Conservation (phyloP, 2,888 invertebrate species). For the Lydus trimaculatus region DNA sequence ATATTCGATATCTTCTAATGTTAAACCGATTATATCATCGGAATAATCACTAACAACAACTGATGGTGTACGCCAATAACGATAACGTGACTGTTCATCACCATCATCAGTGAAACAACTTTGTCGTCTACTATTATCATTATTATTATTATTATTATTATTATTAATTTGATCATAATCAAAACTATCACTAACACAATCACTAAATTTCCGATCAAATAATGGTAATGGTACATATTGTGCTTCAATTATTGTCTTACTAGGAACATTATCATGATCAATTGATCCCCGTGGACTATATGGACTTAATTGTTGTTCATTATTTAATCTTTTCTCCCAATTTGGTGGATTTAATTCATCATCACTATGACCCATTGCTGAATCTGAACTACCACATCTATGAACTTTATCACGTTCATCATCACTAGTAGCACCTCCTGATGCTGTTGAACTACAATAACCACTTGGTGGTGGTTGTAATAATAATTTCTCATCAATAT, state of each 20-base stretch:
- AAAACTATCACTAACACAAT: constrained; percentile 56
- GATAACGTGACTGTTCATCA: constrained; percentile 60
- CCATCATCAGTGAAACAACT: constrained; percentile 63
- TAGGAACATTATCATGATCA: constrained; percentile 57
- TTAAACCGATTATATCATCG: constrained; percentile 70
- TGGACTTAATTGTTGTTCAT: constrained; percentile 38
- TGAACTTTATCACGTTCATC: constrained; percentile 53
- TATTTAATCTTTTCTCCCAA: constrained; percentile 37
- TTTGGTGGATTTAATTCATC: constrained; percentile 54
- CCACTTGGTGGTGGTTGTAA: constrained; percentile 55
- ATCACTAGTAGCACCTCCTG: constrained; percentile 51
- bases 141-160: constrained; percentile 16
- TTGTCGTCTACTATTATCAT: constrained; percentile 58
- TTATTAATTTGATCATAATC: constrained; percentile 39
- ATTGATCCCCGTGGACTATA: constrained; percentile 56
- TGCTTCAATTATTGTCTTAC: constrained; percentile 66
- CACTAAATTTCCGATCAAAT: constrained; percentile 61
- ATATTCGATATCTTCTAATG: constrained; percentile 68
- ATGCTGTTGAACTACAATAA: constrained; percentile 55
- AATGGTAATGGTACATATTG: constrained; percentile 63
- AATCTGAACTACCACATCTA: constrained; percentile 64
- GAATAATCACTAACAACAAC: constrained; percentile 90
- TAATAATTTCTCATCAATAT: constrained; percentile 39
- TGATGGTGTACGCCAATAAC: constrained; percentile 82
- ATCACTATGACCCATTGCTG: constrained; percentile 63